Conservation (phyloP, 2,797 vertebrate species). For the Rhinatrema bivittatum region DNA sequence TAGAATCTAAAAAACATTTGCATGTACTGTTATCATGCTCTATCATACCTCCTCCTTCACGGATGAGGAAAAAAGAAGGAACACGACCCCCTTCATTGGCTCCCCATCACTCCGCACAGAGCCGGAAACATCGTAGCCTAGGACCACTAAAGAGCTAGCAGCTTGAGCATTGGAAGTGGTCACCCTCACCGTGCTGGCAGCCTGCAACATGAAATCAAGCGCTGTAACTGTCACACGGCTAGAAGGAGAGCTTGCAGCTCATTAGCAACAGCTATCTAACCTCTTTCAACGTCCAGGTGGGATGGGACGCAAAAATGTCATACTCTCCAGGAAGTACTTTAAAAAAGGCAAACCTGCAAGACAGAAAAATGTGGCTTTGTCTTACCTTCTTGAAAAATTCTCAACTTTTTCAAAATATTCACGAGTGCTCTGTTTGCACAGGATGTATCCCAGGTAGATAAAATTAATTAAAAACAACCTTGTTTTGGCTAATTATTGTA, state of each 20-base stretch:
- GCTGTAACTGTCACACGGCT: not conserved
- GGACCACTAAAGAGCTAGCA: conserved; percentile 72
- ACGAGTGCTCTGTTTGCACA: fast-evolving
- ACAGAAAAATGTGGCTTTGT: conserved; percentile 7
- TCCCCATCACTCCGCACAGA: conserved; percentile 93
- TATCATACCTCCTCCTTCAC: conserved; percentile 76
- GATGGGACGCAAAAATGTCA: conserved; percentile 83
- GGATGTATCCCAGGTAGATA: too few species aligned
- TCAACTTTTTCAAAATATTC: too few species aligned
- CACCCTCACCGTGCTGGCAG: conserved; percentile 72
- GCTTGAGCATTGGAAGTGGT: conserved; percentile 80
- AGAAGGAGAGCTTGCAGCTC: not conserved
- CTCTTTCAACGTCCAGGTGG: conserved; percentile 86
- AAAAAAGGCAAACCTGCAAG: conserved; percentile 81
- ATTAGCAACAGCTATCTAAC: too few species aligned
- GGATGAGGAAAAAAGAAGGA: conserved; percentile 83
- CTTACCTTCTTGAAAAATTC: too few species aligned
- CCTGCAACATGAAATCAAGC: conserved; percentile 44
- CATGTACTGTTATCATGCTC: too few species aligned
- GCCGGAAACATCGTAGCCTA: conserved; percentile 89
- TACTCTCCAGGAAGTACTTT: conserved; percentile 92
- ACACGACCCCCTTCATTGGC: conserved; percentile 95
- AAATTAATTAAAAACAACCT: too few species aligned
- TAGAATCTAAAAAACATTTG: not conserved
- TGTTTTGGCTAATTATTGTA: too few species aligned